Base-by-base conservation (phyloP, 2,888 invertebrate genomes). In the Acleris holmiana region DNA sequence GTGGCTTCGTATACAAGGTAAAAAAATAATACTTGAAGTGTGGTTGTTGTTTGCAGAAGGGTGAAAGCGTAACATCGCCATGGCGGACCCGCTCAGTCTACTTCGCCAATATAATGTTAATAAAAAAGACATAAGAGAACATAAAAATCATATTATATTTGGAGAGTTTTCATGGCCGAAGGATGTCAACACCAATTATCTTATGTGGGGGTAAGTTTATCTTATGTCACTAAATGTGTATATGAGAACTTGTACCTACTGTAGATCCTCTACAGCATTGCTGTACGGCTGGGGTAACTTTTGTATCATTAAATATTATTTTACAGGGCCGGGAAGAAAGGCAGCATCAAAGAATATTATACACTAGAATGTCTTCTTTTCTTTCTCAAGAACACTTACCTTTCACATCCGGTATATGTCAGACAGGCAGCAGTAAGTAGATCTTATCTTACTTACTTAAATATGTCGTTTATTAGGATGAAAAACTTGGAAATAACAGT, bases 151-250 rank as follows among this genome's bases (percentile, higher is more conserved):
- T 88, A 98, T 99, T 71, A 98, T 99, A 82, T 99, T 99, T 86
- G 99, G 99, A 8, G 99, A 99, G 91, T 98, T 99, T 88, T 99
- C 99, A 2, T 99, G 99, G 98, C 98, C 98, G 1, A 99, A 98
- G 93, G 98, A 96, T 94, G 99, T 99, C 5, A 99, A 98, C 88
- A 99, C 99, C 0, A 99, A 99, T 85, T 99, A 99, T 85, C 94
- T 98, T 78, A 97, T 98, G 93, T 99, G 97, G 94, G 98, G 99
- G 99, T 99, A 94, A 95, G 97, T 94, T 72, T 7, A 23, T 35
- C 60, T 10, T 40, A 10, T 40, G 8, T 19, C 15, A n/a, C 10
- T n/a, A n/a, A n/a, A 40, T 40, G 13, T 40, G 10, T 40, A 2
- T 5, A 40, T 8, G 35, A 13, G 13, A 40, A 40, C 8, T 10